Conservation (phyloP, 2,797 vertebrate species). For the Okamejei kenojei region DNA sequence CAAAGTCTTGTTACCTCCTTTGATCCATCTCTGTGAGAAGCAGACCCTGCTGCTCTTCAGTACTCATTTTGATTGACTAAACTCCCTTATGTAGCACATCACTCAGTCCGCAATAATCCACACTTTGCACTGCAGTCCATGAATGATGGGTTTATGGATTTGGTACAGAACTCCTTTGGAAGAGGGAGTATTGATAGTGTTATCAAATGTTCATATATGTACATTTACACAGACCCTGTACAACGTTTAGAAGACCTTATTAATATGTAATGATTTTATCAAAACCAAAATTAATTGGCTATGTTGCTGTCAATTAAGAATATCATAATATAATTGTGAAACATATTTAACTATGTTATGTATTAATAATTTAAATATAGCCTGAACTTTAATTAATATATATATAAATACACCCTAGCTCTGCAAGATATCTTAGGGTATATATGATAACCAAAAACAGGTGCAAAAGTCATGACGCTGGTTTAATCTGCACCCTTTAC, state of each 20-base stretch:
- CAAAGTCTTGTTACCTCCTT: constrained; percentile 14
- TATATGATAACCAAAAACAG: too few relatives aligned
- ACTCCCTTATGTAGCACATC: neutral
- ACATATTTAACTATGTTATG: neutral
- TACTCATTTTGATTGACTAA: neutral
- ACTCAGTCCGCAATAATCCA: constrained; percentile 1
- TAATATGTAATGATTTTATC: neutral
- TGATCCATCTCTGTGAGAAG: neutral
- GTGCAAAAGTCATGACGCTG: too few relatives aligned
- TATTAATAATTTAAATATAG: neutral
- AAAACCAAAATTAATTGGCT: neutral
- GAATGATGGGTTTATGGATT: constrained; percentile 9
- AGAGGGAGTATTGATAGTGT: neutral
- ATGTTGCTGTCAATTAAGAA: neutral
- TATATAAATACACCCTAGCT: too few relatives aligned
- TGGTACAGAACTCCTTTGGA: neutral
- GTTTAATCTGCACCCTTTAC: too few relatives aligned
- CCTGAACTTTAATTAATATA: neutral
- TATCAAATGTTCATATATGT: constrained; percentile 2
- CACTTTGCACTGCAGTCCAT: neutral
- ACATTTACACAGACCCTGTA: neutral
- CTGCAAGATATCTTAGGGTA: neutral
- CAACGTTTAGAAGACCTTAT: neutral
- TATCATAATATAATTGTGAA: neutral
- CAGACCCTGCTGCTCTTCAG: neutral